Conservation (phyloP, 2,888 invertebrate species). For the Lithosia quadra region DNA sequence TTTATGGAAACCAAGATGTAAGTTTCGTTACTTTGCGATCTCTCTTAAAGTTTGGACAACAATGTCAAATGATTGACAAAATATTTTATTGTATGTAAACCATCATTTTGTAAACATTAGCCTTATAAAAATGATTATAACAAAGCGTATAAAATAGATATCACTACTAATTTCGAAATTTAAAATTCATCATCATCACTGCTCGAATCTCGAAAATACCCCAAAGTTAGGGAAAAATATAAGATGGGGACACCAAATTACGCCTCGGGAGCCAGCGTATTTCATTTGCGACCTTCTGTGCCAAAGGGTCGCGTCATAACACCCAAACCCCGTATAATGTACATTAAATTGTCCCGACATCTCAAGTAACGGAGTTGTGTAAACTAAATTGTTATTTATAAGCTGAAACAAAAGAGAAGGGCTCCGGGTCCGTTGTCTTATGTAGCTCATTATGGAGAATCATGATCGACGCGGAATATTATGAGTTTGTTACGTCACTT, state of each 20-base stretch:
- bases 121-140: not conserved
- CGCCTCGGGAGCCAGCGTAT: constrained; percentile 26
- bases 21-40: not conserved
- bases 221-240: constrained; percentile 4
- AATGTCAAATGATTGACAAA: too few relatives aligned
- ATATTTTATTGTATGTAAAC: too few relatives aligned
- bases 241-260: constrained; percentile 15
- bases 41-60: not conserved
- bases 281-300: constrained; percentile 53
- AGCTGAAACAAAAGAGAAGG: constrained; percentile 28
- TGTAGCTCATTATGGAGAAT: not conserved
- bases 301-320: constrained; percentile 51
- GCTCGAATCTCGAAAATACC: constrained; percentile 3
- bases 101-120: too few relatives aligned
- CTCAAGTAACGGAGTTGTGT: constrained; percentile 53
- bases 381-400: constrained; percentile 47
- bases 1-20: not conserved
- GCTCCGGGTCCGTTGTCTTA: not conserved
- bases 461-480: not conserved
- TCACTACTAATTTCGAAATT: not conserved
- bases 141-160: not conserved
- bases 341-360: constrained; percentile 53
- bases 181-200: not conserved
- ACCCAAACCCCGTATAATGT: constrained; percentile 52
- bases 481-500: not conserved